Evolutionary conservation across 2,113 vertebrate genomes (phyloP).

Genomic region (Gasterosteus nipponicus): DNA sequence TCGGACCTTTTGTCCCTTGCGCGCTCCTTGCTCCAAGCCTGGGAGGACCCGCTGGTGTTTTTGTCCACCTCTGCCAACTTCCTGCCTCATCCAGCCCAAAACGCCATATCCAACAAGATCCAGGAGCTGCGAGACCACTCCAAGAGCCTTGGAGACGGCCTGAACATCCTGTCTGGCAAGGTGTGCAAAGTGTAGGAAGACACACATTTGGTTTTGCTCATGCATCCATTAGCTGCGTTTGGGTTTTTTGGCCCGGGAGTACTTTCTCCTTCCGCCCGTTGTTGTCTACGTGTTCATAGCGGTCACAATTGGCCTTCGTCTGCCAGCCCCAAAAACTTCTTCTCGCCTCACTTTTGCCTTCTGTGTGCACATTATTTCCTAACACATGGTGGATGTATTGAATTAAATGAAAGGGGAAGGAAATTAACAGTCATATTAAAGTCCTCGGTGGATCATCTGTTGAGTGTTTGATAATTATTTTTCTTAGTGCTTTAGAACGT

Average conservation of each 20-base stretch:
- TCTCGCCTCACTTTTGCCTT: no score
- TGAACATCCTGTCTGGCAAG: constrained; percentile 75
- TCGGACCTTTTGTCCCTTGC: constrained; percentile 77
- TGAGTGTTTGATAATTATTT: neutral
- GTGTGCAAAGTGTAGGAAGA: constrained; percentile 36
- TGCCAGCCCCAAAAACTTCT: no score
- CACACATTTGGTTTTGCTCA: no score
- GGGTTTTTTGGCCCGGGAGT: neutral
- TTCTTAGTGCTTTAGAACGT: neutral
- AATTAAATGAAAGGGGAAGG: neutral
- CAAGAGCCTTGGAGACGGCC: constrained; percentile 75
- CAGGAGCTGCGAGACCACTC: constrained; percentile 78
- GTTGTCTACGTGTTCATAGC: neutral
- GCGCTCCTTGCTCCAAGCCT: constrained; percentile 82
- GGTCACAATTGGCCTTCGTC: no score
- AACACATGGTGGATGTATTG: neutral
- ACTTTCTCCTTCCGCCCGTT: neutral
- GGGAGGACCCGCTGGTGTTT: constrained; percentile 74
- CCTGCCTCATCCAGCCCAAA: constrained; percentile 75
- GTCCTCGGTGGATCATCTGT: neutral
- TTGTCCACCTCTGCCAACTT: constrained; percentile 67
- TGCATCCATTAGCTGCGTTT: neutral
- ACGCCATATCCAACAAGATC: constrained; percentile 75
- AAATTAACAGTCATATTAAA: neutral
- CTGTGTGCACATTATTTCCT: neutral